Evolutionary conservation across 2,888 invertebrate genomes (phyloP).

Genomic region (Hyposoter dolosus): DNA sequence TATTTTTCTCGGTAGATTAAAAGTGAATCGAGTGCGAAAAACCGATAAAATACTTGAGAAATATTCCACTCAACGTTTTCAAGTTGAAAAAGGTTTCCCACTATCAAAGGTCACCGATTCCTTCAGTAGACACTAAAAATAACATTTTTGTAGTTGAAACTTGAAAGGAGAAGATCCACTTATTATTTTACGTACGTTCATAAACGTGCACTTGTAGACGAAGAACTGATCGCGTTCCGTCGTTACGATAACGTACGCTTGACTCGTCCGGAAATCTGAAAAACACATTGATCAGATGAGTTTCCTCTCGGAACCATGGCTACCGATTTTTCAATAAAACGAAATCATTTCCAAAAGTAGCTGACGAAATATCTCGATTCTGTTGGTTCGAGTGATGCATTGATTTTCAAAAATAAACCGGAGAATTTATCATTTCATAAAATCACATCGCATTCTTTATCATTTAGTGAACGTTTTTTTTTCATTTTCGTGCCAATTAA

Average conservation of each 20-base stretch:
- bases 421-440: neutral
- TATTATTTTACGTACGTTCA: constrained; percentile 27
- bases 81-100: neutral
- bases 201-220: constrained; percentile 77
- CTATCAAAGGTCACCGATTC: neutral
- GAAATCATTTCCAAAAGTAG: neutral
- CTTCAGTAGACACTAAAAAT: neutral
- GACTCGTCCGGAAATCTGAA: constrained; percentile 45
- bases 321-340: neutral
- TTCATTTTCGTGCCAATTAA: too few species aligned
- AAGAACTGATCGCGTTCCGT: constrained; percentile 76
- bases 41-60: neutral
- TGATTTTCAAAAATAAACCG: neutral
- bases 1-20: neutral
- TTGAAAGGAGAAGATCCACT: constrained; percentile 3
- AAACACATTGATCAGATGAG: neutral
- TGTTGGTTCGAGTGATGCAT: neutral
- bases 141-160: neutral
- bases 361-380: neutral
- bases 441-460: too few species aligned
- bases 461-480: too few species aligned
- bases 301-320: neutral
- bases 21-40: neutral
- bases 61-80: neutral
- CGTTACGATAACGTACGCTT: constrained; percentile 73